Evolutionary conservation across 1,140 invertebrate species (phyloP), one percentile per base, ranked within the genome.

Genomic region (Lepidurus couesii): DNA sequence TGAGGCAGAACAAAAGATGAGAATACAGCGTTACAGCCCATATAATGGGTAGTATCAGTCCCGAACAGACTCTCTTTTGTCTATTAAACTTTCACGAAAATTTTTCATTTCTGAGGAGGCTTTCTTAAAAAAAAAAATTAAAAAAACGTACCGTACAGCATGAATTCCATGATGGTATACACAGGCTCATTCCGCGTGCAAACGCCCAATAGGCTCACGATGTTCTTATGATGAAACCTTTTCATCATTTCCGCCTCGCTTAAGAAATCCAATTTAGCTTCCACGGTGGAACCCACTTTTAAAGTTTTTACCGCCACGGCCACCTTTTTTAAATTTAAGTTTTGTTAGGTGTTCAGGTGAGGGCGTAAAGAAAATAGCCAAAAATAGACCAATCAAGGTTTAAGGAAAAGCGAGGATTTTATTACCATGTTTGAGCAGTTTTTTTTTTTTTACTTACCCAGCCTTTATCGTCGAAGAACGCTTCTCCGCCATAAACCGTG

Each of bases 241-340:
- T 96, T 96, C 93, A 98, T 96, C 26, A 94, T 90, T 83, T 95
- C 93, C 0, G 95, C 95, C 84, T 97, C 95, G 77, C 92, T 92
- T n/a, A 97, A 86, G 81, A 97, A 97, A 84, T 97, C 94, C n/a
- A 95, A 85, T 84, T 95, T 95, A 83, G 96, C 92, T 81, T 96
- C 94, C 8, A 90, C 90, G 0, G 90, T 90, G 2, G 92, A 93
- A 1, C 93, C 92, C 10, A 90, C 85, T 84, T 97, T 96, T 0
- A 97, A 86, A 0, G 95, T 95, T 85, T 97, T 98, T 0, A 97
- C 94, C 10, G 95, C 95, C 0, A 96, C 94, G 1, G 93, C 91
- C 1, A 91, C 84, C 86, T 86, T 75, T 26, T n/a, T 76, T 77
- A 80, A 80, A 21, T 74, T 73, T 26, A 80, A 80, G 24, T 80